phyloP scores from a whole-genome alignment of 2,888 invertebrate species.

The Conus canariensis region DNA sequence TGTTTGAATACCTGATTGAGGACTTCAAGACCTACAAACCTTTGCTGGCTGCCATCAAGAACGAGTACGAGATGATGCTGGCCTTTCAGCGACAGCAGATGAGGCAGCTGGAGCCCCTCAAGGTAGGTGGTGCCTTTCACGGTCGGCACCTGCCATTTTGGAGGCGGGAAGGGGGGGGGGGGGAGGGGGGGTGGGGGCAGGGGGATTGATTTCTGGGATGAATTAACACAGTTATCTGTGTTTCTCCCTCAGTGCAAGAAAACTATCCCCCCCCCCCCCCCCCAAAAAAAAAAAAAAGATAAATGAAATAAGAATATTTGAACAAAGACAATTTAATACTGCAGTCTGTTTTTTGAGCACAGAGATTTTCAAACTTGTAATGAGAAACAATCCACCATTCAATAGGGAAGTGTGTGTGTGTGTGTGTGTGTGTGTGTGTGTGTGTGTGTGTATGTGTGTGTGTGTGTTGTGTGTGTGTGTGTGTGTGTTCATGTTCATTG shows the following conservation, averaged over 20 bases:
- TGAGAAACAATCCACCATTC: no score
- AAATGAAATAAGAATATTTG: no score
- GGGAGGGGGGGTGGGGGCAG: not conserved
- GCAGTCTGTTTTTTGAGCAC: no score
- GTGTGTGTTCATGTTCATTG: not conserved
- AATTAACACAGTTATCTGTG: not conserved
- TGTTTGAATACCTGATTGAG: conserved; percentile 79
- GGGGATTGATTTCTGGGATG: no score
- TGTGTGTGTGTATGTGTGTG: not conserved
- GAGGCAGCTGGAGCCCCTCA: conserved; percentile 76
- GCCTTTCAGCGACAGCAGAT: conserved; percentile 74
- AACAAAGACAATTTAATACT: no score
- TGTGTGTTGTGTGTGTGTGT: not conserved
- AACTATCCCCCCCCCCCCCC: no score
- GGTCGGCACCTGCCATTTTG: not conserved
- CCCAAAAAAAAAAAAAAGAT: no score
- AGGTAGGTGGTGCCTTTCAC: conserved; percentile 58
- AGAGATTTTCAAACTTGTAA: no score
- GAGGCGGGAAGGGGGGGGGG: not conserved
- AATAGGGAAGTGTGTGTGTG: not conserved
- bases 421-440: not conserved
- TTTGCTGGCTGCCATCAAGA: conserved; percentile 77
- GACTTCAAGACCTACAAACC: conserved; percentile 79
- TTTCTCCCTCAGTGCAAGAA: no score
- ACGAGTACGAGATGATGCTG: conserved; percentile 79